Conservation (phyloP, 64 coral and sea anemone species). For the Montipora efflorescens region DNA sequence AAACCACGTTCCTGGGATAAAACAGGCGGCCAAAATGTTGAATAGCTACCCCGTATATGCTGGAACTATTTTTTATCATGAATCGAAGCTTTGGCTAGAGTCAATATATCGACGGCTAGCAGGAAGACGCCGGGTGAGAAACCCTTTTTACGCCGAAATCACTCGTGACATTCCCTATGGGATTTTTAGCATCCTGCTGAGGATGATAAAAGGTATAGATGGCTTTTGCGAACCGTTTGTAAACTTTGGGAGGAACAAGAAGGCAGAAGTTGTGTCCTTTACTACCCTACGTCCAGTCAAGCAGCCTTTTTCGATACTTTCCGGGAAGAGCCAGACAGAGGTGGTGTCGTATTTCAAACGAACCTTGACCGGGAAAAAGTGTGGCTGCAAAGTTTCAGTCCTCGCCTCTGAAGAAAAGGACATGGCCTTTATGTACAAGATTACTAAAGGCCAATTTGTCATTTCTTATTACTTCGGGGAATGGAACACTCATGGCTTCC, state of each 20-base stretch:
- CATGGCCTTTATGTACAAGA: slow-evolving; percentile 72
- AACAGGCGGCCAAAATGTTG: neutral
- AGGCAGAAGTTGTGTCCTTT: slow-evolving; percentile 74
- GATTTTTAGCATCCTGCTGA: slow-evolving; percentile 54
- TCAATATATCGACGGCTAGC: slow-evolving; percentile 28
- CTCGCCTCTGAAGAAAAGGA: slow-evolving; percentile 74
- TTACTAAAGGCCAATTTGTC: slow-evolving; percentile 57
- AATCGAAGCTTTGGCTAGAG: slow-evolving; percentile 33
- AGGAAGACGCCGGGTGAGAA: slow-evolving; percentile 25
- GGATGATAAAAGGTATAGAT: slow-evolving; percentile 30
- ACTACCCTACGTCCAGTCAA: slow-evolving; percentile 42
- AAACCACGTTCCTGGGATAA: slow-evolving; percentile 19
- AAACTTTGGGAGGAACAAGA: slow-evolving; percentile 63
- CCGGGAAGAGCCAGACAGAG: slow-evolving; percentile 16
- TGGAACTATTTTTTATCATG: slow-evolving; percentile 5
- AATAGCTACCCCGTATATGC: slow-evolving; percentile 19
- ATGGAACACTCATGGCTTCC: slow-evolving; percentile 66
- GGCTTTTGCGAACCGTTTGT: slow-evolving; percentile 62
- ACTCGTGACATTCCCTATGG: slow-evolving; percentile 52
- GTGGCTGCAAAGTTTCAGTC: slow-evolving; percentile 55
- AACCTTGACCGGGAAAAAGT: slow-evolving; percentile 39
- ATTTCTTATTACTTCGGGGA: slow-evolving; percentile 68
- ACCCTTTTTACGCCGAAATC: slow-evolving; percentile 69
- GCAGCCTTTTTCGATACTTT: slow-evolving; percentile 61
- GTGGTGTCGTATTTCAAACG: slow-evolving; percentile 62